Conservation (phyloP, 2,888 invertebrate species). For the Nomada goodeniana region DNA sequence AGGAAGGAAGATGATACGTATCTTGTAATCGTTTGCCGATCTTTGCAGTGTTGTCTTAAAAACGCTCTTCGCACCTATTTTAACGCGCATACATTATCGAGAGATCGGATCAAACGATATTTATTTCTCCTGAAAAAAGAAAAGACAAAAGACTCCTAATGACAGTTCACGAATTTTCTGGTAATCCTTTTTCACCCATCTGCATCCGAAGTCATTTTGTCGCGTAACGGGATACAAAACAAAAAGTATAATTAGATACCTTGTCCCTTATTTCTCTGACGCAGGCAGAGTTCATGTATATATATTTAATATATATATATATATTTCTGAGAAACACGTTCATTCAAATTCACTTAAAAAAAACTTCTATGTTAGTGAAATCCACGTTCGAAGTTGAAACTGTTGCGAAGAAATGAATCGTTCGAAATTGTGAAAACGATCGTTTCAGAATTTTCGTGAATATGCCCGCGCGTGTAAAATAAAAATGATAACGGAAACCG, state of each 20-base stretch:
- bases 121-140: conserved; percentile 68
- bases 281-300: neutral
- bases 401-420: neutral
- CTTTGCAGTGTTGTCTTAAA: conserved; percentile 51
- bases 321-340: too few relatives aligned
- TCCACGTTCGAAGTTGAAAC: too few relatives aligned
- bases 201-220: conserved; percentile 65
- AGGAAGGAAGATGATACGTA: conserved; percentile 12
- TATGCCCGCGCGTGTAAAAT: neutral
- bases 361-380: too few relatives aligned
- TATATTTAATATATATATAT: too few relatives aligned
- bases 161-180: conserved; percentile 57
- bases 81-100: conserved; percentile 71
- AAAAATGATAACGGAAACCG: conserved; percentile 18
- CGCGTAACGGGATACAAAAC: conserved; percentile 17
- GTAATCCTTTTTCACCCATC: conserved; percentile 46
- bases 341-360: too few relatives aligned
- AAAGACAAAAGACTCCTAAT: conserved; percentile 37
- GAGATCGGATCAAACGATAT: conserved; percentile 67
- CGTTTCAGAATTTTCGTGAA: too few relatives aligned
- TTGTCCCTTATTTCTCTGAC: neutral
- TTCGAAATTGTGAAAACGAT: neutral
- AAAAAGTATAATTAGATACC: conserved; percentile 18
- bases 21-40: conserved; percentile 59
- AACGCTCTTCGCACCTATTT: conserved; percentile 75